phyloP scores from a whole-genome alignment of 2,888 invertebrate species.

The Idaea dimidiata region DNA sequence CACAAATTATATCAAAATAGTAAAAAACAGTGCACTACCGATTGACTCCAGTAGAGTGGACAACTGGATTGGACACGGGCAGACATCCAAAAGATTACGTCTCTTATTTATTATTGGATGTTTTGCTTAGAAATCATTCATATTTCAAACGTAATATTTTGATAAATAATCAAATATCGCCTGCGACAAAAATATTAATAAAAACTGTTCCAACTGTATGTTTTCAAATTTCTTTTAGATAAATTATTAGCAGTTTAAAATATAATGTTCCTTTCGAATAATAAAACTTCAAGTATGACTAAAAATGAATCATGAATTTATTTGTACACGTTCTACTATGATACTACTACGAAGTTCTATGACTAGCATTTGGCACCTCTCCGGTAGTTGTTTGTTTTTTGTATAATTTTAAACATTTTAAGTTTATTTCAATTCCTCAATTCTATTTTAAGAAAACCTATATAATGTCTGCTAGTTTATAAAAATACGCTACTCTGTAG shows the following conservation, averaged over 20 bases:
- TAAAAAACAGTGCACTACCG: not conserved
- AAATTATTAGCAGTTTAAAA: not conserved
- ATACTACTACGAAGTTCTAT: not conserved
- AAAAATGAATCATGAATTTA: too few species aligned
- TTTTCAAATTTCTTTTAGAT: not conserved
- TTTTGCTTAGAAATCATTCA: constrained; percentile 12
- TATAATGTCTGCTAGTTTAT: not conserved
- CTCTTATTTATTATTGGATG: constrained; percentile 35
- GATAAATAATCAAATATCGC: not conserved
- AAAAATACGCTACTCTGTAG: not conserved
- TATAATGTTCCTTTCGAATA: not conserved
- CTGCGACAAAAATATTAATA: not conserved
- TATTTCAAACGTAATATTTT: not conserved
- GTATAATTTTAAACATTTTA: not conserved
- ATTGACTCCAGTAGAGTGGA: constrained; percentile 11
- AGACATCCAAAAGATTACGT: constrained; percentile 47
- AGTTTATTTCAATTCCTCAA: not conserved
- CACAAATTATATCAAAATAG: not conserved
- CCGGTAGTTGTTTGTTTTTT: not conserved
- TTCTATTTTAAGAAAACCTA: not conserved
- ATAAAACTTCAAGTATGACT: too few species aligned
- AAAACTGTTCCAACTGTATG: not conserved
- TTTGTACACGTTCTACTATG: not conserved
- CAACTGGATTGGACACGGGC: constrained; percentile 32
- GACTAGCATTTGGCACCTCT: not conserved